phyloP scores from a whole-genome alignment of 2,797 vertebrate genomes.

The Capromys pilorides region DNA sequence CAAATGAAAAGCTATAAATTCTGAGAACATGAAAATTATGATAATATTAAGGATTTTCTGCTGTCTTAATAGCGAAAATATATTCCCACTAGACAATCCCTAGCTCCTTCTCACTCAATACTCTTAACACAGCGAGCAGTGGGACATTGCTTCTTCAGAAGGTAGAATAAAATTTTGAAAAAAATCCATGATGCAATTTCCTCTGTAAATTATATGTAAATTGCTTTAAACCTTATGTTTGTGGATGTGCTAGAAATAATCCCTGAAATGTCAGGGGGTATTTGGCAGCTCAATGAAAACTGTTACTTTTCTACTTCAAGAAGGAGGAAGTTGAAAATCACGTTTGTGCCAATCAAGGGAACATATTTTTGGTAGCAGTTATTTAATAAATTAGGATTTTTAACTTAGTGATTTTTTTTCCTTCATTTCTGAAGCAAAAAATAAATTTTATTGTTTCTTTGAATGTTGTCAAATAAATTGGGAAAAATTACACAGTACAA shows the following conservation, averaged over 20 bases:
- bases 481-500: constrained; percentile 26
- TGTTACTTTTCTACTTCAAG: background rate
- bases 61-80: background rate
- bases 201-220: background rate
- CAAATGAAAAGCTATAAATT: background rate
- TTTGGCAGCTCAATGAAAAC: constrained; percentile 34
- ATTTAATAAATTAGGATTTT: constrained; percentile 15
- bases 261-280: background rate
- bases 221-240: background rate
- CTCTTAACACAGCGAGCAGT: background rate
- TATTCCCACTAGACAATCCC: background rate
- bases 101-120: background rate
- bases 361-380: background rate
- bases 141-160: background rate
- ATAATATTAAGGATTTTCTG: background rate
- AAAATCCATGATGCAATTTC: background rate
- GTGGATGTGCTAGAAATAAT: background rate
- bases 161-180: background rate
- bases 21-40: background rate
- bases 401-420: constrained; percentile 1
- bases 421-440: background rate
- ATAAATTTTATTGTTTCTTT: background rate
- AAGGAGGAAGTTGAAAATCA: constrained; percentile 14
- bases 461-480: constrained; percentile 36
- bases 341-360: background rate